These are phyloP conservation scores for Amblyteles armatorius DNA, from an alignment of 2,888 invertebrate genomes.

Conservation along the genomic window DNA sequence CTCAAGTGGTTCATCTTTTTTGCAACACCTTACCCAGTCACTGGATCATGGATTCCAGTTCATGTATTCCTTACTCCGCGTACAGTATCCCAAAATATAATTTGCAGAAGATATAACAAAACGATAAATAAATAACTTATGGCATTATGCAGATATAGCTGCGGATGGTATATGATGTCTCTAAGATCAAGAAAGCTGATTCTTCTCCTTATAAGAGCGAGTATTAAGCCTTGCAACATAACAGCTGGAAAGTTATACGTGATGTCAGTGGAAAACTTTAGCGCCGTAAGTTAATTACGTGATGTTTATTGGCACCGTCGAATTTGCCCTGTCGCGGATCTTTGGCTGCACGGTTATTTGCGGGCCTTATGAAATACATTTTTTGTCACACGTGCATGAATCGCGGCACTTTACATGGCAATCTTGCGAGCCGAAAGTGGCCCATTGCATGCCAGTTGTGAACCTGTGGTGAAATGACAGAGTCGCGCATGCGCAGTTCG, in stretches of 20 bases:
- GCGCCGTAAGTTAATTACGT: slow-evolving; percentile 19
- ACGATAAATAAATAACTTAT: background rate
- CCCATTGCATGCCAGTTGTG: too few species aligned
- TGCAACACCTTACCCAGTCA: slow-evolving; percentile 36
- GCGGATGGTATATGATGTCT: slow-evolving; percentile 45
- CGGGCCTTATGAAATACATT: too few species aligned
- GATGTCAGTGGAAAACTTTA: slow-evolving; percentile 48
- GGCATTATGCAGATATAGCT: slow-evolving; percentile 12
- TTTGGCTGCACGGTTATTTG: too few species aligned
- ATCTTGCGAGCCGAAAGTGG: too few species aligned
- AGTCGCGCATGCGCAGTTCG: too few species aligned
- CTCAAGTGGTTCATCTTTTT: slow-evolving; percentile 14
- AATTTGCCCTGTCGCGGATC: too few species aligned
- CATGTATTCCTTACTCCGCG: background rate
- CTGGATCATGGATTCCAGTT: slow-evolving; percentile 39
- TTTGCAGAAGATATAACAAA: background rate
- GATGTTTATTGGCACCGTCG: too few species aligned
- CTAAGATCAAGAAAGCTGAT: slow-evolving; percentile 10
- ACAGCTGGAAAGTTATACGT: slow-evolving; percentile 33
- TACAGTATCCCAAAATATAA: background rate
- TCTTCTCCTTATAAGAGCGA: slow-evolving; percentile 34
- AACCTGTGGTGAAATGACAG: too few species aligned
- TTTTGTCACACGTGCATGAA: too few species aligned
- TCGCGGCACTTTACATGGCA: too few species aligned
- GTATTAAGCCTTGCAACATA: slow-evolving; percentile 26